These are phyloP conservation scores for Cylindroiulus punctatus DNA, from an alignment of 2,888 invertebrate genomes.

Conservation along the genomic window DNA sequence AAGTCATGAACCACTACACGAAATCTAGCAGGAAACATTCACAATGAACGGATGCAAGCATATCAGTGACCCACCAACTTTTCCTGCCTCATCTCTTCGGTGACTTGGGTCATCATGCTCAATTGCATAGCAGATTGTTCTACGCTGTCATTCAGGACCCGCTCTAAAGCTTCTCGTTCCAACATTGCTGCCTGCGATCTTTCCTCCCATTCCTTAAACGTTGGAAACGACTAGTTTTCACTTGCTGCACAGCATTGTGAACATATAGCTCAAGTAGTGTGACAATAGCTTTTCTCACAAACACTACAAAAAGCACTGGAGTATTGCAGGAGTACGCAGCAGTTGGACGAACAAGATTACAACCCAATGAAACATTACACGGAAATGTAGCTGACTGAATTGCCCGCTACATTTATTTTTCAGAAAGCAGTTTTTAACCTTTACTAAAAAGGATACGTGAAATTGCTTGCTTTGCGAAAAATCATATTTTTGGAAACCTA, in stretches of 20 bases:
- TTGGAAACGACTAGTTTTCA: constrained; percentile 8
- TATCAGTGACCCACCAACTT: constrained; percentile 47
- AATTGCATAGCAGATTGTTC: constrained; percentile 46
- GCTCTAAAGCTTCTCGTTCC: constrained; percentile 63
- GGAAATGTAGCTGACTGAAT: too few species aligned
- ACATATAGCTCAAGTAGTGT: background rate
- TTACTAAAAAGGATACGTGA: too few species aligned
- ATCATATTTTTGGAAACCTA: too few species aligned
- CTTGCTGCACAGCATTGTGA: background rate
- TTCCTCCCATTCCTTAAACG: constrained; percentile 61
- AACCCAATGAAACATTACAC: too few species aligned
- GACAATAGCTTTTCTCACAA: background rate
- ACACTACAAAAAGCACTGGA: background rate
- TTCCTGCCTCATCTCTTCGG: constrained; percentile 21
- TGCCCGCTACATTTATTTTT: too few species aligned
- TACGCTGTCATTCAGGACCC: constrained; percentile 60
- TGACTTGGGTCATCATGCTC: constrained; percentile 13
- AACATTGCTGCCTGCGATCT: constrained; percentile 67
- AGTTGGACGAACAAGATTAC: too few species aligned
- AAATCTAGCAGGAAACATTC: background rate
- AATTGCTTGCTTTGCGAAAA: too few species aligned
- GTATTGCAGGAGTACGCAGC: too few species aligned
- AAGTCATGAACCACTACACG: background rate
- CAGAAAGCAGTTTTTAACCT: too few species aligned
- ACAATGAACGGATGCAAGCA: background rate